Evolutionary conservation across 2,797 vertebrate genomes (phyloP).

Genomic region (Steatocranus sp.): DNA sequence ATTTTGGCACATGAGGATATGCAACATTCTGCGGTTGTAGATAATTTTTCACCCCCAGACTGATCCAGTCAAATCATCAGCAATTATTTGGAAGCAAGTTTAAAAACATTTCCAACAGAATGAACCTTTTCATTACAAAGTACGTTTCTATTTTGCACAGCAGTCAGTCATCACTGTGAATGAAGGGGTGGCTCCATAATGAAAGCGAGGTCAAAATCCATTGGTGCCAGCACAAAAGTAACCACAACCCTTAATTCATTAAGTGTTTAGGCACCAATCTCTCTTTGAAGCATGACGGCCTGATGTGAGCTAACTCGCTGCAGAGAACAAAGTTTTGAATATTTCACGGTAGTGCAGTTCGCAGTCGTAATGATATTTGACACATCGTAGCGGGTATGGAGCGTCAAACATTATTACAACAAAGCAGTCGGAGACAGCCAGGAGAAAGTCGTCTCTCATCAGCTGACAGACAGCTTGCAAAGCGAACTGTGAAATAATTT

Average conservation of each 20-base stretch:
- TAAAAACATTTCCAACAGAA: neutral
- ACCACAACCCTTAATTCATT: neutral
- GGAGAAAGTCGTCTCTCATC: conserved; percentile 31
- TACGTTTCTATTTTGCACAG: neutral
- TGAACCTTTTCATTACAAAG: neutral
- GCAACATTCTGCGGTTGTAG: neutral
- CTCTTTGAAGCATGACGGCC: neutral
- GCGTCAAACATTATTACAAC: conserved; percentile 28
- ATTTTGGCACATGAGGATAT: neutral
- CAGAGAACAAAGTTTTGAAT: conserved; percentile 6
- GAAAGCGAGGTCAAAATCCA: neutral
- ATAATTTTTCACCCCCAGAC: neutral
- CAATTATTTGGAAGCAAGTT: neutral
- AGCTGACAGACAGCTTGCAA: conserved; percentile 17
- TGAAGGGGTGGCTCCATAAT: neutral
- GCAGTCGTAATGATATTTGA: neutral
- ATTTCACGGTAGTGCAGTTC: neutral
- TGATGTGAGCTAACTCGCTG: neutral
- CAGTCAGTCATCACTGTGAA: neutral
- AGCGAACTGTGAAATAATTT: conserved; percentile 43
- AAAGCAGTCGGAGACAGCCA: conserved; percentile 2
- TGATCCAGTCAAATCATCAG: neutral
- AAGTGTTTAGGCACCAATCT: neutral
- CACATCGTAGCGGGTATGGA: neutral
- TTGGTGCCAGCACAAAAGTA: neutral